Base-by-base conservation (phyloP, 2,797 vertebrate genomes). In the Parauchenoglanis ngamensis region DNA sequence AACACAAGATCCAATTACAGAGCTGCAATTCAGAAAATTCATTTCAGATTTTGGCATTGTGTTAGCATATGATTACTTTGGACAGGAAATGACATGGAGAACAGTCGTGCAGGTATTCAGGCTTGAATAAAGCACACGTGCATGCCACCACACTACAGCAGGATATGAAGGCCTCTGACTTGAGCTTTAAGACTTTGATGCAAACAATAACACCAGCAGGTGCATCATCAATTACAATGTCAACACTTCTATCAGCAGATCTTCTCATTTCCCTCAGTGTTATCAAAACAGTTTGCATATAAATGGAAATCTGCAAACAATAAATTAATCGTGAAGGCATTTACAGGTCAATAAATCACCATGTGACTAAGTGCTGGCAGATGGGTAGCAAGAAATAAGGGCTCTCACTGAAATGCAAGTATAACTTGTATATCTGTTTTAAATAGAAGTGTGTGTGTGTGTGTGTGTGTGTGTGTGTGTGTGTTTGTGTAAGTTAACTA, bases 251-350 rank as follows among this genome's bases (percentile, higher is more conserved):
- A 82, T 82, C 80, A 65, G 59, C 67, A 57, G 28, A 70, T 84
- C 82, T 72, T 5, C 65, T 84, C 65, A 84, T 73, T 84, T 73
- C 52, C 35, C 21, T 25, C 65, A 72, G 65, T 1, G 44, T 72
- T 84, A 84, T 84, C 83, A 84, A 68, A 83, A 57, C 52, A 40
- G 49, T 59, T 68, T 84, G 83, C 83, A 84, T 84, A 72, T 73
- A 84, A 84, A 84, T 84, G 67, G 25, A 73, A 84, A 72, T 56
- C 83, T 35, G 67, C 11, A 57, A 57, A 73, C 67, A 73, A 72
- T 84, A 17, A 84, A 84, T 72, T 70, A 84, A 73, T 56, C 57
- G 54, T 40, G 67, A 84, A 56, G 83, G 49, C 28, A 57, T 70
- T 72, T 84, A 73, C 70, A 56, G 23, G 4, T 57, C 28, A 7